Conservation (phyloP, 2,888 invertebrate species). For the Hirtodrosophila histrioides region DNA sequence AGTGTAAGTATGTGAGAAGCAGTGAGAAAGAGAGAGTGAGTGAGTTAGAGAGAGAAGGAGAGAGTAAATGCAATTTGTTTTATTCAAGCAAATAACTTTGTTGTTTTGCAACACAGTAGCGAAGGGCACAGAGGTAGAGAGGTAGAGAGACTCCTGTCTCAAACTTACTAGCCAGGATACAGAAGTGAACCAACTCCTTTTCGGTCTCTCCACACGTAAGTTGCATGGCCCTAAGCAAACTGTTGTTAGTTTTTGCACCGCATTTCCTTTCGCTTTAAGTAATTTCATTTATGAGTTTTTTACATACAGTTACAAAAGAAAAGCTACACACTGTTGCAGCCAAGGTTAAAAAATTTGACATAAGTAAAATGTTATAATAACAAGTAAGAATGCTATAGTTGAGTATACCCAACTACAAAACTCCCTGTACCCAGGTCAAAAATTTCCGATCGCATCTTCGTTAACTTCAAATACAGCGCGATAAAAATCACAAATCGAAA, state of each 20-base stretch:
- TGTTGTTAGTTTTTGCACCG: constrained; percentile 40
- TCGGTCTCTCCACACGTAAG: constrained; percentile 11
- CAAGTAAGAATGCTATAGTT: too few species aligned
- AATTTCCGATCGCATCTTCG: too few species aligned
- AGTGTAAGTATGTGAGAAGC: background rate
- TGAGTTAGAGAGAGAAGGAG: too few species aligned
- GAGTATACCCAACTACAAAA: too few species aligned
- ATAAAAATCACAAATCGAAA: too few species aligned
- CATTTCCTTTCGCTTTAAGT: constrained; percentile 48
- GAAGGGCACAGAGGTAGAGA: too few species aligned
- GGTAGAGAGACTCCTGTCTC: too few species aligned
- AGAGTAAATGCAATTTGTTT: constrained; percentile 48
- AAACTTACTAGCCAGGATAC: background rate
- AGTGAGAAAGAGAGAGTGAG: background rate
- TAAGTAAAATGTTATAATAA: too few species aligned
- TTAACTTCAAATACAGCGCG: too few species aligned
- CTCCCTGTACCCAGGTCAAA: too few species aligned
- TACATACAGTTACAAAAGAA: constrained; percentile 13
- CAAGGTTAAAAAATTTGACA: too few species aligned
- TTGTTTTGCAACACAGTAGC: background rate
- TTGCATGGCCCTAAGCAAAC: constrained; percentile 39
- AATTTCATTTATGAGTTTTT: constrained; percentile 65
- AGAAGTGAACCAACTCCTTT: background rate
- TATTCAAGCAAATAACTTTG: constrained; percentile 29
- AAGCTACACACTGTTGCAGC: background rate